Base-by-base conservation (phyloP, 2,113 vertebrate genomes). In the Seriola quinqueradiata region DNA sequence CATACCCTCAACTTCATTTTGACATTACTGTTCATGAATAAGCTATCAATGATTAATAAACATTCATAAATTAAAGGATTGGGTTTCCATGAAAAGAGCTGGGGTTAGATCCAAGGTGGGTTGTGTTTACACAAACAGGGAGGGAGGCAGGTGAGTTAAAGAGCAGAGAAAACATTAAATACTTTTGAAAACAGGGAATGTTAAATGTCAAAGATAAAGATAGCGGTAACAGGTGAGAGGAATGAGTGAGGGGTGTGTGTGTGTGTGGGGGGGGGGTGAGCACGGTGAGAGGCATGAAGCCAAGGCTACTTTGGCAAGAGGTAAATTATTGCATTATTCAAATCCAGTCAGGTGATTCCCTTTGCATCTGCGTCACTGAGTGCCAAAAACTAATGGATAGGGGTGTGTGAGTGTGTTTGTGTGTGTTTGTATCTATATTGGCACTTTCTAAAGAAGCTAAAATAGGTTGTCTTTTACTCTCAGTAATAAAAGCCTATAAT, bases 271-370 rank as follows among this genome's bases (percentile, higher is more conserved):
- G 75, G 54, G 59, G n/a, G 75, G 50, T 59, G 36, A 67, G 59
- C 36, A 75, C 50, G 44, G 36, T 64, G 54, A 80, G 25, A 84
- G 69, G 75, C 74, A 57, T 5, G 16, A 16, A 77, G 84, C 78
- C 73, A 81, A 72, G 58, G 70, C 34, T 34, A 54, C 32, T 74
- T 90, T 92, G 86, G 81, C 70, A 54, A 54, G 60, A 87, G 32
- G 63, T 86, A 61, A 91, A 87, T 89, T 66, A 89, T 84, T 89
- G 59, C 71, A 79, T 82, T 86, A 81, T 90, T 92, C 60, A 88
- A 88, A 83, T 83, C 28, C 77, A 90, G 88, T 93, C 86, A 93
- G 83, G 89, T 94, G 89, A 93, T 85, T 93, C 76, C 80, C 73
- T 28, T 36, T 83, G 74, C 75, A 80, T 82, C 42, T 87, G 80